Conservation (phyloP, 2,797 vertebrate genomes). For the Sardinella longiceps region DNA sequence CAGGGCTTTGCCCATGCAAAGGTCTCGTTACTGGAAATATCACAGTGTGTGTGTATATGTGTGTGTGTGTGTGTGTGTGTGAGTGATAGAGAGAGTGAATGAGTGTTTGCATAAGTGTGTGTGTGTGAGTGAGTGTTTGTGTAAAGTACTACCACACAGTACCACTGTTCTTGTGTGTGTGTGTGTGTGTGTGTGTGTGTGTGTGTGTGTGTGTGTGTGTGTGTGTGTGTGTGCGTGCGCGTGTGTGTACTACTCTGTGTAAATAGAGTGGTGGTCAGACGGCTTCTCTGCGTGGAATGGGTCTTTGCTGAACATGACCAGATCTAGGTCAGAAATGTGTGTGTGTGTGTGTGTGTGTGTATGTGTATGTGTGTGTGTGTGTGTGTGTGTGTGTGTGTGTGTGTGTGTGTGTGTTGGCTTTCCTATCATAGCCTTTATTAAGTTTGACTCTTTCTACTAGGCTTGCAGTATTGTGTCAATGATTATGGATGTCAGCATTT, state of each 20-base stretch:
- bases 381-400: neutral
- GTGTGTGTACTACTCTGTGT: neutral
- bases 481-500: neutral
- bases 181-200: neutral
- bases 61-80: slow-evolving; percentile 17
- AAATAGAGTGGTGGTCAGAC: neutral
- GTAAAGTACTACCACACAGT: neutral
- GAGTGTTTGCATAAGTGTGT: neutral
- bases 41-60: slow-evolving; percentile 32
- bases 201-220: slow-evolving; percentile 14
- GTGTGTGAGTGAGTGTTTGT: neutral
- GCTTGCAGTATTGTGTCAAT: neutral
- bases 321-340: no score
- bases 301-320: neutral
- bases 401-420: neutral
- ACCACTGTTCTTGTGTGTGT: neutral
- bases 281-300: neutral
- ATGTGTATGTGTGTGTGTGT: neutral
- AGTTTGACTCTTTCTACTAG: neutral
- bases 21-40: neutral
- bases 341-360: slow-evolving; percentile 11
- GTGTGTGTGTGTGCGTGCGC: neutral
- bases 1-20: neutral
- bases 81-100: neutral
- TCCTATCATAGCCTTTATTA: neutral